Evolutionary conservation across 2,888 invertebrate genomes (phyloP), one percentile per base, ranked within the genome.

Genomic region (Teinopalpus imperialis): DNA sequence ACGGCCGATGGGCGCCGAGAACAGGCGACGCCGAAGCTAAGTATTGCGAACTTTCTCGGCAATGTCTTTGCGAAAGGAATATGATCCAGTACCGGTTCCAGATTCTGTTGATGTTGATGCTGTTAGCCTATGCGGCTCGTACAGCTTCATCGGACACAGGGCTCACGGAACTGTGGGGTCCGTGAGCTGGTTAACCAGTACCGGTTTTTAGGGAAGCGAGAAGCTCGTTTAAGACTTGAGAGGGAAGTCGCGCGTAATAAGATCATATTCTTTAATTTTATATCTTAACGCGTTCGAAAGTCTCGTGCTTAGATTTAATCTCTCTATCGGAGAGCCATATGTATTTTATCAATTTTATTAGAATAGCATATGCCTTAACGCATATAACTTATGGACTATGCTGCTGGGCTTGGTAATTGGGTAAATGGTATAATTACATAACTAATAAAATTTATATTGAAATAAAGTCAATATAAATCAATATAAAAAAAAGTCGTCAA

Each of bases 31-130:
- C 60, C 62, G 69, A 66, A 73, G 75, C 75, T 74, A 75, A 72
- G 72, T 64, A 57, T 61, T 61, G 58, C 53, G 63, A 72, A 61
- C 55, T 57, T 47, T 41, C 51, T 69, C 69, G 61, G 61, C 65
- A 60, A 61, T 70, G 73, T 76, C 74, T 78, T 78, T 77, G 80
- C 78, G 76, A 66, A 83, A 87, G 80, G 85, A 88, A 85, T 87
- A 86, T 83, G 86, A 87, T 86, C 81, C 65, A 62, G 65, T 63
- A 69, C 66, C 64, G 70, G 63, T n/a, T n/a, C n/a, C n/a, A n/a
- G n/a, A n/a, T n/a, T n/a, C n/a, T n/a, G n/a, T n/a, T n/a, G n/a
- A n/a, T n/a, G n/a, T n/a, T n/a, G n/a, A n/a, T n/a, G n/a, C n/a
- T n/a, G n/a, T n/a, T n/a, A n/a, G n/a, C n/a, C n/a, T n/a, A n/a